phyloP scores from a whole-genome alignment of 2,113 vertebrate genomes.

The Tragulus kanchil region DNA sequence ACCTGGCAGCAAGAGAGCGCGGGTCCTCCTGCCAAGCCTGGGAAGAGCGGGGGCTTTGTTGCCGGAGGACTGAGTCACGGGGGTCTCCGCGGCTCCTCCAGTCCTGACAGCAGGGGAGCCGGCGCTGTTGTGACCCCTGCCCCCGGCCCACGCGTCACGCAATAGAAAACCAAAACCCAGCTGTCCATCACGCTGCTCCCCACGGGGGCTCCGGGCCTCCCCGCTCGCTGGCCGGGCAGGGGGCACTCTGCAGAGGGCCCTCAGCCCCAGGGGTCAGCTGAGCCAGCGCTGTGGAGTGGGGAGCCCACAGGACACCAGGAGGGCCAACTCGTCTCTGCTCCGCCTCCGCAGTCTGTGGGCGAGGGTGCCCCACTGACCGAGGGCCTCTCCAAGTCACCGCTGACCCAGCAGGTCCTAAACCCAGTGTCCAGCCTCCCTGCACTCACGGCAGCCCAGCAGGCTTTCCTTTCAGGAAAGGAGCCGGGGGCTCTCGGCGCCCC shows the following conservation, averaged over 20 bases:
- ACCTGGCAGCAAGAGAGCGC: not conserved
- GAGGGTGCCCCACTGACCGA: not conserved
- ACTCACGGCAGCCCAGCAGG: not conserved
- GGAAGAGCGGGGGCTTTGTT: too few relatives aligned
- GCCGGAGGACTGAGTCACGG: too few relatives aligned
- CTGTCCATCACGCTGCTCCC: rapidly evolving
- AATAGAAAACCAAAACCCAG: not conserved
- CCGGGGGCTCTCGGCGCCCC: not conserved
- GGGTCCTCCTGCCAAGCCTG: not conserved
- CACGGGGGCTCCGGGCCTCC: rapidly evolving
- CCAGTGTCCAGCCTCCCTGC: not conserved
- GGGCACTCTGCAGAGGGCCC: not conserved
- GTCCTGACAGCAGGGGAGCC: rapidly evolving
- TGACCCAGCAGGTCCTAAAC: not conserved
- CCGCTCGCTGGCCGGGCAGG: rapidly evolving
- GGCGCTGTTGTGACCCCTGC: not conserved
- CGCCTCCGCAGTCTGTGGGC: not conserved
- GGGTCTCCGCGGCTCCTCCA: not conserved
- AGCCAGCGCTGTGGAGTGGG: not conserved
- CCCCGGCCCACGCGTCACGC: rapidly evolving
- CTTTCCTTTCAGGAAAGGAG: not conserved
- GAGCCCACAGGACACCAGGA: not conserved
- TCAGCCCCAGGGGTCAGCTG: rapidly evolving
- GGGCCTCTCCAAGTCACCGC: not conserved
- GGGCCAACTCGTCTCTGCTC: not conserved